Percentiles rank a stretch among this genome's conserved stretches.
Evolutionary conservation across 2,113 vertebrate species (phyloP).

Genomic region (Panthera tigris): DNA sequence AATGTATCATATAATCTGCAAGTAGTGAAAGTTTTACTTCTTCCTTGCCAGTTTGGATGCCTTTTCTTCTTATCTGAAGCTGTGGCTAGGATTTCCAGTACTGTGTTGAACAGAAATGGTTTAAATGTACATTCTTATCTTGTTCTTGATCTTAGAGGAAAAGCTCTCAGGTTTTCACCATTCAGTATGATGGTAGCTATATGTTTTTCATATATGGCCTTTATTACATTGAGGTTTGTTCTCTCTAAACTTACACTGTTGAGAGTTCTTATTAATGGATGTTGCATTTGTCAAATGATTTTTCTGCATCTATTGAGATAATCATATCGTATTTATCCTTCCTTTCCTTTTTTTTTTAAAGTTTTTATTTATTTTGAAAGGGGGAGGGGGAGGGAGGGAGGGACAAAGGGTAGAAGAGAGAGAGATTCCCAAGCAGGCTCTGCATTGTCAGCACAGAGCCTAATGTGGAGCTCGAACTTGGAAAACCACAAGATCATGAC

Average conservation of each 20-base stretch:
- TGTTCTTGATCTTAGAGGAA: neutral
- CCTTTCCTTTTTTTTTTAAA: neutral
- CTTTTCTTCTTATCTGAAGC: neutral
- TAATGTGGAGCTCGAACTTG: too few relatives aligned
- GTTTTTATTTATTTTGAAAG: too few relatives aligned
- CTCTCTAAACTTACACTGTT: neutral
- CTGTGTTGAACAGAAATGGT: neutral
- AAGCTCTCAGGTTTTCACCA: neutral
- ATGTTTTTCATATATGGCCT: neutral
- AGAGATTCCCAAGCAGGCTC: too few relatives aligned
- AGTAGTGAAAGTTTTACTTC: neutral
- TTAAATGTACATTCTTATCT: neutral
- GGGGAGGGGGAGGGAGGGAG: too few relatives aligned
- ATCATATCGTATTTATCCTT: neutral
- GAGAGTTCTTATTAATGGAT: neutral
- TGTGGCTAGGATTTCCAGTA: neutral
- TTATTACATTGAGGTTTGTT: neutral
- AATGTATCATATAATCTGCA: neutral
- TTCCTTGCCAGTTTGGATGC: neutral
- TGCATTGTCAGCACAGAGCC: too few relatives aligned
- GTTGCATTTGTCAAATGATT: neutral
- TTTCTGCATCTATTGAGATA: neutral
- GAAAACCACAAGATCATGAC: too few relatives aligned
- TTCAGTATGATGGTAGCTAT: neutral
- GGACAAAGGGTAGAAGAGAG: too few relatives aligned